Evolutionary conservation across 2,797 vertebrate species (phyloP), one percentile per base, ranked within the genome.

Genomic region (Galagoides demidoff): DNA sequence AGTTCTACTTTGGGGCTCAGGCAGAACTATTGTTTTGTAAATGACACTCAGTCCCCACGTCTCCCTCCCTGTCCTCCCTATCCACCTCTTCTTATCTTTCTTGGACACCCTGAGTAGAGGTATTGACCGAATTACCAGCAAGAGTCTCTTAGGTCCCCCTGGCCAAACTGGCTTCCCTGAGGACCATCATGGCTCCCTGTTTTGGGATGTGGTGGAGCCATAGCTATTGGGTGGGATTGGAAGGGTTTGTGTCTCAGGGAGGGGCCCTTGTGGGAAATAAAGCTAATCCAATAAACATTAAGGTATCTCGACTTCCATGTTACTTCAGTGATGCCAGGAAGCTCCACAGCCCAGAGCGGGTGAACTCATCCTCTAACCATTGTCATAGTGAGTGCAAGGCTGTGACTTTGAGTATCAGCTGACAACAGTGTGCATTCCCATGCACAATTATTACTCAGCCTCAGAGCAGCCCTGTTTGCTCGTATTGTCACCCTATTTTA

Each of bases 11-110:
- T 64, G 74, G 66, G 55, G 29, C 29, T 55, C 86, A 39, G 71
- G 87, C 89, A 49, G 57, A 34, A 64, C 45, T 34, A 64, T 29
- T 63, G 37, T 63, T 92, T 71, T 59, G n/a, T 84, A 63, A 79
- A 37, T 68, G 29, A 88, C 17, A 70, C 3, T 2, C 25, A 39
- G 39, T 29, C 19, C 7, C 27, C 1, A 12, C 2, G 0, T n/a
- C n/a, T 77, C n/a, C 37, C 63, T 66, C 57, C 31, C n/a, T 34
- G 29, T 12, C 52, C 14, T 27, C 49, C 22, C 64, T 22, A 6
- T 45, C 27, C 3, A 20, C 16, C 34, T 90, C 89, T 64, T 83
- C 74, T 52, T 79, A 49, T 57, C n/a, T 81, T 61, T 77, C 85
- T 83, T 73, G 49, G 49, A 52, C 49, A 52, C 14, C 49, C 49